A percentile compares a stretch with the other conserved stretches of the same genome.
Evolutionary conservation across 2,113 vertebrate species (phyloP).

Genomic region (Hiodon alosoides): DNA sequence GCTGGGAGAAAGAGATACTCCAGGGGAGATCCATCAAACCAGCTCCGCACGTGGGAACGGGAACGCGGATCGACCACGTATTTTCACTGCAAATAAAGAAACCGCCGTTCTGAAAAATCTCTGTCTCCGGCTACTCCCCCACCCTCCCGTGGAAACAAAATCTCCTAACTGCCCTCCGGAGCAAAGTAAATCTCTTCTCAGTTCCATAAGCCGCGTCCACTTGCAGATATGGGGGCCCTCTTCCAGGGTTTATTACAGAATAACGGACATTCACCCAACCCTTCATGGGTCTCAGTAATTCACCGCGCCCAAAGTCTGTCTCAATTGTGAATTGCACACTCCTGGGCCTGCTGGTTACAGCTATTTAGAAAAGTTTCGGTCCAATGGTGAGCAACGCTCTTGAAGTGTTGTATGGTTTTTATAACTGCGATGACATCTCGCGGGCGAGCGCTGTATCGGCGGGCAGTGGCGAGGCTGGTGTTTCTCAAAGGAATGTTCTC

Average conservation of each 20-base stretch:
- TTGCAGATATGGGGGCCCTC: background rate
- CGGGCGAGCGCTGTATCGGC: too few relatives aligned
- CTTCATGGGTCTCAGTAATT: background rate
- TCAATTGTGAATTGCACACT: background rate
- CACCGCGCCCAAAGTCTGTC: background rate
- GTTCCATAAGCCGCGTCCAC: slow-evolving; percentile 3
- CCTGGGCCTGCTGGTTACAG: too few relatives aligned
- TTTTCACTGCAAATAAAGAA: too few relatives aligned
- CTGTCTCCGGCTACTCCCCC: background rate
- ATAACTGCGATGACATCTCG: too few relatives aligned
- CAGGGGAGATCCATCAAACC: too few relatives aligned
- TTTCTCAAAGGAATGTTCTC: background rate
- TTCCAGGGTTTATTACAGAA: background rate
- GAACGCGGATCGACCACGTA: too few relatives aligned
- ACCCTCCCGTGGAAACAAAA: slow-evolving; percentile 9
- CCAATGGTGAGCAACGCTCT: too few relatives aligned
- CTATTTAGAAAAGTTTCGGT: too few relatives aligned
- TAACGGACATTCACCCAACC: background rate
- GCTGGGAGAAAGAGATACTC: too few relatives aligned
- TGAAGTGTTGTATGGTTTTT: too few relatives aligned
- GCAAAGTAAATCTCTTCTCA: slow-evolving; percentile 8
- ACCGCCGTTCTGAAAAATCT: background rate
- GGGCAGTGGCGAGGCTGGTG: background rate
- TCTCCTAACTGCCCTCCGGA: background rate
- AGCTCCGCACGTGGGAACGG: too few relatives aligned